phyloP scores from a whole-genome alignment of 2,797 vertebrate species.

The Valencia hispanica region DNA sequence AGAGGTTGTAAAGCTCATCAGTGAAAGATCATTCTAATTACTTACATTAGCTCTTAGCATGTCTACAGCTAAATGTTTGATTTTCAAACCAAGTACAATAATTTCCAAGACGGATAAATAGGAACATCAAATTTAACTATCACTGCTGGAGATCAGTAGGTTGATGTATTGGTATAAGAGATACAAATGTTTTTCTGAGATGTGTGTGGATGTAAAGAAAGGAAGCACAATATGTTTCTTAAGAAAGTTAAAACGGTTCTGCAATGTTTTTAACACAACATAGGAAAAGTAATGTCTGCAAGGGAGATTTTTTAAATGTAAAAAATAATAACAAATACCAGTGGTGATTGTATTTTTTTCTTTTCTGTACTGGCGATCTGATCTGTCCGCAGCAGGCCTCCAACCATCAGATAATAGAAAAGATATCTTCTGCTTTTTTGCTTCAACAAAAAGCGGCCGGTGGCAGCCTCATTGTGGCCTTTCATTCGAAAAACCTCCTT shows the following conservation, averaged over 20 bases:
- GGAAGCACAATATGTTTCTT: background rate
- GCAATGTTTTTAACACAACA: background rate
- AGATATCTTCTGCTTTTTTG: constrained; percentile 52
- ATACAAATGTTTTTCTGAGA: background rate
- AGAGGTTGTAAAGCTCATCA: no score
- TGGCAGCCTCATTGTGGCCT: constrained; percentile 41
- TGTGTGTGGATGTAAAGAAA: background rate
- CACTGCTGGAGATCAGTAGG: background rate
- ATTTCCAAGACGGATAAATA: background rate
- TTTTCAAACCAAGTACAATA: background rate
- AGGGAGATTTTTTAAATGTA: background rate
- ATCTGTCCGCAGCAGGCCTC: background rate
- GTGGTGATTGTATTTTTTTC: background rate
- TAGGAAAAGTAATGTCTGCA: background rate
- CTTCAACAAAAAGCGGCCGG: constrained; percentile 61
- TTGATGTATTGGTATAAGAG: background rate
- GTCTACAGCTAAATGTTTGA: background rate
- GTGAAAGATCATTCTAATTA: background rate
- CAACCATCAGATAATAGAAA: constrained; percentile 59
- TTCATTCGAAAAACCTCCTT: constrained; percentile 29
- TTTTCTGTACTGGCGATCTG: background rate
- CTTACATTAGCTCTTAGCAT: background rate
- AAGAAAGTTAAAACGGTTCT: background rate
- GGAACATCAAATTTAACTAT: background rate
- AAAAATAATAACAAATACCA: background rate